Base-by-base conservation (phyloP, 2,888 invertebrate genomes). In the Leptopilina myrica region DNA sequence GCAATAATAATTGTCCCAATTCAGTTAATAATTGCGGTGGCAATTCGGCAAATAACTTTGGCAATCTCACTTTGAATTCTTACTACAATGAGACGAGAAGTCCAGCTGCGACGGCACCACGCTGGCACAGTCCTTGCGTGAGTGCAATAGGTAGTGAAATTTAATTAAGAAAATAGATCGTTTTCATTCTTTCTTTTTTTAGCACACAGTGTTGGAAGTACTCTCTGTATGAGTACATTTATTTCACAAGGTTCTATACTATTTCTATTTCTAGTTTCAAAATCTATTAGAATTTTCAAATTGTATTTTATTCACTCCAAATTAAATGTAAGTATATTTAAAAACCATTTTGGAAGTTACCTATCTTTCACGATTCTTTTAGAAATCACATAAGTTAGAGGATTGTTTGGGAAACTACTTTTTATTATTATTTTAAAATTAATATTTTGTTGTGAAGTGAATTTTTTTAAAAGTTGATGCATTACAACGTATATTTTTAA, bases 101-200 rank as follows among this genome's bases (percentile, higher is more conserved):
- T 80, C 80, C 86, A 76, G 79, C 82, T 79, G 83, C 84, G 78
- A 78, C 87, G 66, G 80, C 85, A 56, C 89, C 90, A 40, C 86
- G 88, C 76, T 91, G 91, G 91, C 91, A 91, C 83, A 91, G 90
- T 83, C 91, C 91, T 20, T 91, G 91, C 83, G 88, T 88, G 77
- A 88, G 87, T 81, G 87, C 88, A 76, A 88, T 90, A 88, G 89
- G 89, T 88, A 89, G 90, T 84, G 91, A 91, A 88, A 91, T 89
- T 87, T 91, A 89, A 88, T 82, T 79, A 67, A 73, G 56, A 49
- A 53, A 53, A 73, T 73, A 73, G 73, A 73, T 56, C 33, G 40
- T 56, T 73, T n/a, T 33, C 33, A 56, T 56, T 7, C 73, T 33
- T 12, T 73, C 11, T 49, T 49, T 49, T 49, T 49, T 49, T 43